These are phyloP conservation scores for Neogale vison DNA, from an alignment of 2,113 vertebrate genomes.

Conservation along the genomic window DNA sequence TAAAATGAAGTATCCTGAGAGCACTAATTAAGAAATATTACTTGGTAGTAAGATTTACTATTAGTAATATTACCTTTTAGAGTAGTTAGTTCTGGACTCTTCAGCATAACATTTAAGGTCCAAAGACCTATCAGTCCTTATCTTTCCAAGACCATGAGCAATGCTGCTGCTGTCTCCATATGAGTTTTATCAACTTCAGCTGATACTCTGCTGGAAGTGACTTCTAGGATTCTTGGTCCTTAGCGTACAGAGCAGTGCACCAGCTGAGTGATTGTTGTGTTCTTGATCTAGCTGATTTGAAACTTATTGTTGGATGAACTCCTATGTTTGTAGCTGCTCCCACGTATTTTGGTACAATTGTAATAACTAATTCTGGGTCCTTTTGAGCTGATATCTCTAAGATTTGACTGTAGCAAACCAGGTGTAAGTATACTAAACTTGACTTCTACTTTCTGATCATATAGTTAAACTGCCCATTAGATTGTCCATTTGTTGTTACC, in stretches of 20 bases:
- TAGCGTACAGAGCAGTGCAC: not conserved
- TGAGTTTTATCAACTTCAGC: not conserved
- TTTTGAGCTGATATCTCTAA: not conserved
- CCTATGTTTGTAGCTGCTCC: not conserved
- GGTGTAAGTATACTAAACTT: not conserved
- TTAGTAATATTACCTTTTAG: not conserved
- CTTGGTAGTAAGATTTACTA: not conserved
- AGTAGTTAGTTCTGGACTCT: not conserved
- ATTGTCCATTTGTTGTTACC: not conserved
- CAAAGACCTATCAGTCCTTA: not conserved
- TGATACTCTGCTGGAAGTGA: not conserved
- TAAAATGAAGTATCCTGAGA: not conserved
- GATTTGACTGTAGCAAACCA: not conserved
- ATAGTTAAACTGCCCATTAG: not conserved
- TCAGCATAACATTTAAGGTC: not conserved
- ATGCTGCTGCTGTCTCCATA: not conserved
- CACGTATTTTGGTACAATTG: not conserved
- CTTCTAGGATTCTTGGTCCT: not conserved
- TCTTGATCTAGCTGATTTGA: not conserved
- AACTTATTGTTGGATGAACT: not conserved
- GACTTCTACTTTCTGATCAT: not conserved
- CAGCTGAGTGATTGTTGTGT: not conserved
- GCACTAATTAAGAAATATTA: not conserved
- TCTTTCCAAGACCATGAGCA: not conserved
- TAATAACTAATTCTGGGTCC: not conserved